phyloP scores from a whole-genome alignment of 2,113 vertebrate species.

The Leptodactylus fuscus region DNA sequence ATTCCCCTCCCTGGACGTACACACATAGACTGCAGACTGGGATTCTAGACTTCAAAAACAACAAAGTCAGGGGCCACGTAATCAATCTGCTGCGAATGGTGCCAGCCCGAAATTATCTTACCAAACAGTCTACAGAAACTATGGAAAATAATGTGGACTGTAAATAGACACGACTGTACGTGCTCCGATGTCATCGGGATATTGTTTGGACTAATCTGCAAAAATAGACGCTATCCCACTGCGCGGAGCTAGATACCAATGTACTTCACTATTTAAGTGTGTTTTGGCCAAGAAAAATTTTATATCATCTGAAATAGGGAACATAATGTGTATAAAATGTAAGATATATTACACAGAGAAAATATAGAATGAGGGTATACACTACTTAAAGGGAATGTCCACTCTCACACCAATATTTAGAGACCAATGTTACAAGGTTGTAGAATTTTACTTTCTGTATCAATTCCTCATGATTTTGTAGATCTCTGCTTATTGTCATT shows the following conservation, averaged over 20 bases:
- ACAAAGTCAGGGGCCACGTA: conserved; percentile 69
- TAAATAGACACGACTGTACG: conserved; percentile 68
- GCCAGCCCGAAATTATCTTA: conserved; percentile 65
- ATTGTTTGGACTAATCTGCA: conserved; percentile 65
- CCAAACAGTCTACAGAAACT: conserved; percentile 66
- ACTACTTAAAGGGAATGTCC: too few species aligned
- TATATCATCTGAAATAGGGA: not conserved
- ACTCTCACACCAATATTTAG: too few species aligned
- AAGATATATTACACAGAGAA: too few species aligned
- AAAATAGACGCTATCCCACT: conserved; percentile 60
- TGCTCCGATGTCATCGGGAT: conserved; percentile 63
- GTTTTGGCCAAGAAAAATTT: not conserved
- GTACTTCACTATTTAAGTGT: not conserved
- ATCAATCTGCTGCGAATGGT: conserved; percentile 68
- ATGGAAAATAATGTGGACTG: conserved; percentile 63
- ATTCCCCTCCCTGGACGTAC: conserved; percentile 61
- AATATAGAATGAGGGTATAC: too few species aligned
- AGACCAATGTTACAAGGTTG: too few species aligned
- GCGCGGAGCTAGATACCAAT: not conserved
- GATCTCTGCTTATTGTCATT: too few species aligned
- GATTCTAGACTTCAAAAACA: conserved; percentile 70
- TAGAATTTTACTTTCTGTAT: too few species aligned
- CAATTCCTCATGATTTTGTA: too few species aligned
- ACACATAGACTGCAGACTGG: conserved; percentile 66
- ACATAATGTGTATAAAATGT: not conserved